A percentile compares a stretch with the other conserved stretches of the same genome.
Conservation (phyloP, 2,113 vertebrate genomes). For the Phylloscopus whistleri region DNA sequence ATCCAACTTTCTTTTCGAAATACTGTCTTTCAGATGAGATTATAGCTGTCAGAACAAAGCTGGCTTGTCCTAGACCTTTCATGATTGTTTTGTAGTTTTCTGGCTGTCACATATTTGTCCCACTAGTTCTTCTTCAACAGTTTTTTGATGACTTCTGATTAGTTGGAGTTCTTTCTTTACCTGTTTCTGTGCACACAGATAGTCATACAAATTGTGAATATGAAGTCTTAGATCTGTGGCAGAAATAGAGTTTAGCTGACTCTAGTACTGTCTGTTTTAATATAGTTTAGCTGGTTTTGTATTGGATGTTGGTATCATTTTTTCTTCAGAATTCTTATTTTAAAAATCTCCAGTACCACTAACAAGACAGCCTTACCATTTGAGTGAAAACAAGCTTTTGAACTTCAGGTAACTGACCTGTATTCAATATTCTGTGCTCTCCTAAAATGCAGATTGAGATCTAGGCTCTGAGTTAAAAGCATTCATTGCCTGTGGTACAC, state of each 20-base stretch:
- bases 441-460: background rate
- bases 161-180: background rate
- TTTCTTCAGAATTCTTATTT: background rate
- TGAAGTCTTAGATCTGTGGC: background rate
- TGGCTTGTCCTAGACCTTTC: background rate
- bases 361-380: background rate
- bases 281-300: background rate
- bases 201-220: background rate
- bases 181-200: background rate
- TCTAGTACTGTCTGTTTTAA: background rate
- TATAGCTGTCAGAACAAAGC: background rate
- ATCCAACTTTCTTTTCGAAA: background rate
- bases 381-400: background rate
- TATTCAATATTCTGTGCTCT: background rate
- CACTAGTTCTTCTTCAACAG: background rate
- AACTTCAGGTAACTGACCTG: background rate
- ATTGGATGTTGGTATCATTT: background rate
- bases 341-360: background rate
- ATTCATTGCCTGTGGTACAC: background rate
- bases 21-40: background rate
- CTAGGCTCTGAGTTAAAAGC: background rate
- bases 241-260: background rate
- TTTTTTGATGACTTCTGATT: background rate
- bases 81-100: background rate
- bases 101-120: background rate